Conservation (phyloP, 2,797 vertebrate genomes). For the Cuculus canorus region DNA sequence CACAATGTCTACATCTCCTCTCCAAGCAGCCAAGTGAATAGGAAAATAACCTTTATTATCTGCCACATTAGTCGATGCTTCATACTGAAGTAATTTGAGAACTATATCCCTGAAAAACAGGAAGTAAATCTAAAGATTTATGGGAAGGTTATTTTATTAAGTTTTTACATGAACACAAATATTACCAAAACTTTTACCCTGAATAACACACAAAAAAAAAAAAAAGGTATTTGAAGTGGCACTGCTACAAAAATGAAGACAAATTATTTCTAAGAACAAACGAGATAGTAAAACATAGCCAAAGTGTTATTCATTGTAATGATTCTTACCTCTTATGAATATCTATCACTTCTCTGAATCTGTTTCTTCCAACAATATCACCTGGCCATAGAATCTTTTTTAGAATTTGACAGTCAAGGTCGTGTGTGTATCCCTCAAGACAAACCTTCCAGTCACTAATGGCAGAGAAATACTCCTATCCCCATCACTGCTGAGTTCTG, state of each 20-base stretch:
- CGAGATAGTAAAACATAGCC: not conserved
- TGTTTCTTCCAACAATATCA: not conserved
- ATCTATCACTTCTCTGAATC: not conserved
- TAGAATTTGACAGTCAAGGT: not conserved
- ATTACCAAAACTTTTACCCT: not conserved
- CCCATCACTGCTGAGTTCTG: not conserved
- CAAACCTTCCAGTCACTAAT: not conserved
- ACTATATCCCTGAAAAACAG: conserved; percentile 88
- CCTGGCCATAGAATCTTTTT: not conserved
- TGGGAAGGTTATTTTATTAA: conserved; percentile 16
- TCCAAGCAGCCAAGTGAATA: conserved; percentile 95
- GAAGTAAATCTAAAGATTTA: conserved; percentile 49
- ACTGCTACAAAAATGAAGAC: not conserved
- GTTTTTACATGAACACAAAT: not conserved
- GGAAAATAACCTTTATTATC: conserved; percentile 97
- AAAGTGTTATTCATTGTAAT: not conserved
- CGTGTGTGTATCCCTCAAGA: not conserved
- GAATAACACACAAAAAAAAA: not conserved
- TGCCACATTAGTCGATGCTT: conserved; percentile 91
- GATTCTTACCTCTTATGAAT: not conserved
- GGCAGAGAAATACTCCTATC: not conserved
- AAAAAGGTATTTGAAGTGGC: not conserved
- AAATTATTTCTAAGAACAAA: not conserved
- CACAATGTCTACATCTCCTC: conserved; percentile 94
- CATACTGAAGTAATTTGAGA: conserved; percentile 93